Base-by-base conservation (phyloP, 2,113 vertebrate genomes). In the Propithecus coquereli region DNA sequence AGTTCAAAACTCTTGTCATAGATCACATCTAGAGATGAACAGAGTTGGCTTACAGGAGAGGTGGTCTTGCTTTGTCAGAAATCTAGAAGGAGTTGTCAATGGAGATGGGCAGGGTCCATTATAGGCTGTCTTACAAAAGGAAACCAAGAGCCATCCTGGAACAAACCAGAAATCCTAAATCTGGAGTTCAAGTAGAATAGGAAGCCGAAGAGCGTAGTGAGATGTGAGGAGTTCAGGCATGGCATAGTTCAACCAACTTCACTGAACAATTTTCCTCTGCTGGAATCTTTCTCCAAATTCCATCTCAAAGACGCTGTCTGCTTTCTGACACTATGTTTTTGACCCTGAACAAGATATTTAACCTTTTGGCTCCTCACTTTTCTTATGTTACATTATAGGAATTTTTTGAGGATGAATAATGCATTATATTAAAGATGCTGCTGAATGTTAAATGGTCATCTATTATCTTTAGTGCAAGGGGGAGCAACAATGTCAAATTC, bases 381-480 rank as follows among this genome's bases (percentile, higher is more conserved):
- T 91, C 23, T 70, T 74, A 54, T 94, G 43, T 85, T 95, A 91
- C 13, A 66, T 73, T 94, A 81, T 32, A 74, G n/a, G 34, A 74
- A 22, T 34, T 89, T 83, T 89, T 81, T 20, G 23, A 82, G 6
- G 45, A 91, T 96, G 81, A 97, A 86, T 96, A 93, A 91, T 95
- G 12, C 27, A 85, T 87, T 57, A 63, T 77, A 80, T 83, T 91
- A 87, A 81, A 96, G 59, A 79, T 71, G 11, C 2, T 82, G 4
- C 43, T 94, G 86, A 96, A 86, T 95, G 40, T 70, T 95, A 93
- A 63, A 34, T 71, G 32, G 40, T 86, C 57, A 61, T 91, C n/a
- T 86, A 45, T 92, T 79, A 70, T 80, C 57, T 87, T 85, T 87
- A 74, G 70, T 13, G 89, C 45, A 83, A 82, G 30, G 25, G 23